Evolutionary conservation across 2,888 invertebrate genomes (phyloP).

Genomic region (Thymelicus lineola): DNA sequence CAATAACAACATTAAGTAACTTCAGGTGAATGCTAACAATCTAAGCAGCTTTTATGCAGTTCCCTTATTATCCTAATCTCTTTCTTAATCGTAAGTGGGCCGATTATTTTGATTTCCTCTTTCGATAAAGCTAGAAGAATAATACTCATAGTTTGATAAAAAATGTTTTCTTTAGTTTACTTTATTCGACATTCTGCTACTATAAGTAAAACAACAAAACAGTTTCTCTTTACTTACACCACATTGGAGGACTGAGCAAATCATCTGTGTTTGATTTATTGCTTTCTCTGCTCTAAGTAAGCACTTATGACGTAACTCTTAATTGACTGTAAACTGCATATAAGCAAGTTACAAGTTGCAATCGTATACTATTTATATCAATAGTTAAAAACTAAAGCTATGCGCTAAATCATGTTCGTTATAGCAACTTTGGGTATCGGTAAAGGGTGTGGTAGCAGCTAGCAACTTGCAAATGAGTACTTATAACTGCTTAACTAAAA

Average conservation of each 20-base stretch:
- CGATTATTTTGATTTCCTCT: no score
- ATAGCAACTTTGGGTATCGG: background rate
- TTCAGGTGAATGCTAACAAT: no score
- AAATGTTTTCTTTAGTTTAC: background rate
- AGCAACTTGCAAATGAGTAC: constrained; percentile 3
- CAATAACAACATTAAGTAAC: no score
- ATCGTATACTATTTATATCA: background rate
- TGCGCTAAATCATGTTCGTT: background rate
- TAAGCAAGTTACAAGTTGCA: background rate
- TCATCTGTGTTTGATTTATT: constrained; percentile 11
- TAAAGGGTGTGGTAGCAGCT: background rate
- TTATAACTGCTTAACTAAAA: background rate
- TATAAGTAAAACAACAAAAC: background rate
- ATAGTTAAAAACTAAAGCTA: no score
- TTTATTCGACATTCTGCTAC: no score
- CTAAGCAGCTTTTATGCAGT: no score
- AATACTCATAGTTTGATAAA: no score
- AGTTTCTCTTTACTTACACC: background rate
- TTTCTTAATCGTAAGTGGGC: no score
- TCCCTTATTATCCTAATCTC: no score
- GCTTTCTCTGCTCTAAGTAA: constrained; percentile 6
- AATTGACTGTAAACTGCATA: background rate
- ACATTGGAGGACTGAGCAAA: background rate
- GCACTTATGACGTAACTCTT: constrained; percentile 15
- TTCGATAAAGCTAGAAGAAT: no score